Percentiles rank a stretch among this genome's conserved stretches.
Conservation (phyloP, 2,797 vertebrate species). For the Clarias platycephalus region DNA sequence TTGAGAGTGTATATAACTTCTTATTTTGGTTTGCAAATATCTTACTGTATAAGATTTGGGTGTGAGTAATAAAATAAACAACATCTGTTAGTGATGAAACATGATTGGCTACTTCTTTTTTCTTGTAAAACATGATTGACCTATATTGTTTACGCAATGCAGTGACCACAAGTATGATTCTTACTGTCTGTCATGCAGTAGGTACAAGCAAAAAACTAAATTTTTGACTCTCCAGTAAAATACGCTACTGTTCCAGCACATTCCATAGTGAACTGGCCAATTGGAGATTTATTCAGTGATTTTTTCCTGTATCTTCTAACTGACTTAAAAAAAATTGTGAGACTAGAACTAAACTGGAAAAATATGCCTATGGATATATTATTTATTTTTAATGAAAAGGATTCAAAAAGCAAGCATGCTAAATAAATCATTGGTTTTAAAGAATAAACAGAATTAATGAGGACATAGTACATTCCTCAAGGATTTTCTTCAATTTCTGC, state of each 20-base stretch:
- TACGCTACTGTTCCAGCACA: too few species aligned
- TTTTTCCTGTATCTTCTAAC: background rate
- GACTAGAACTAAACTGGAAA: too few species aligned
- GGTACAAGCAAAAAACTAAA: background rate
- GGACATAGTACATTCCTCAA: too few species aligned
- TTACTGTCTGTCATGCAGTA: background rate
- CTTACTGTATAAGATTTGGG: too few species aligned
- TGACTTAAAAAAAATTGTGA: background rate
- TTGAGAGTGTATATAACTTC: too few species aligned
- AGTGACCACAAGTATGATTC: background rate
- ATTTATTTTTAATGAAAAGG: background rate
- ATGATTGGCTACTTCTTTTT: background rate
- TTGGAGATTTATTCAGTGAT: background rate
- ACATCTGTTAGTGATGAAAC: background rate
- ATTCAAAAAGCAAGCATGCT: background rate
- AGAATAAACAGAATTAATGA: too few species aligned
- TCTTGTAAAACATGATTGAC: background rate
- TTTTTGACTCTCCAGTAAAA: background rate
- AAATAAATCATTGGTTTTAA: too few species aligned
- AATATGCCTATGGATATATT: background rate
- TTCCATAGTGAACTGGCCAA: background rate
- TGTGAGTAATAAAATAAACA: background rate
- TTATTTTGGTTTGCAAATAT: too few species aligned
- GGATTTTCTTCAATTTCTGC: too few species aligned
- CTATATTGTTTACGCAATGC: background rate